Base-by-base conservation (phyloP, 2,888 invertebrate species). In the Dicroscelio sp. region DNA sequence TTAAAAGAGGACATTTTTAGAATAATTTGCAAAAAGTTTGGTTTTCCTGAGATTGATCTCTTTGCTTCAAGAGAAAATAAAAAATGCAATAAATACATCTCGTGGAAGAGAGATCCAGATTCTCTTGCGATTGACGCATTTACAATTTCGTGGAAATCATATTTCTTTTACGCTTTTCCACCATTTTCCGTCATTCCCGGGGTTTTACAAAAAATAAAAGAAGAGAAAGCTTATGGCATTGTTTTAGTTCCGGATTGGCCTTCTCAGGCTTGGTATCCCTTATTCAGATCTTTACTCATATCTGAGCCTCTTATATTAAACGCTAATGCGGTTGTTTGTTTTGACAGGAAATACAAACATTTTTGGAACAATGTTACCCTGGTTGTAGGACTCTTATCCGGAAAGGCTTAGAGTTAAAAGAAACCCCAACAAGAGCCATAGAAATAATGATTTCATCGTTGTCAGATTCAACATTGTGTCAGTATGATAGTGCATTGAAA, bases 111-210 rank as follows among this genome's bases (percentile, higher is more conserved):
- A 52, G 91, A 91, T 60, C 92, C 90, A 14, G 80, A 78, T 23
- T 82, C 91, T 10, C 17, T 89, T 2, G 75, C 86, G 12, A 58
- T 91, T 0, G 91, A 93, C 65, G 90, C 90, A 0, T 90, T 91
- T 33, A 92, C 91, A 0, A 58, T 92, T 2, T 27, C 38, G 0
- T 90, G 90, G 88, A 71, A 73, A 30, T 5, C 55, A 17, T 69
- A 35, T 25, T 90, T 85, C 38, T 93, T 90, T 33, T 93, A 90
- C 25, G 91, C 91, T 27, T 93, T 88, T 84, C 91, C 91, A 10
- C 93, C 92, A 20, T 92, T 93, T 35, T 60, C 86, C 1, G 30
- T 90, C 0, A 27, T 90, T 0, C 17, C 76, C 12, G 71, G 33
- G 73, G 63, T 75, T 12, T 75, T 83, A 38, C 30, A 35, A n/a